Percentiles rank a stretch among this genome's conserved stretches.
These are phyloP conservation scores for Nothocercus julius DNA, from an alignment of 2,113 vertebrate species.

Conservation along the genomic window DNA sequence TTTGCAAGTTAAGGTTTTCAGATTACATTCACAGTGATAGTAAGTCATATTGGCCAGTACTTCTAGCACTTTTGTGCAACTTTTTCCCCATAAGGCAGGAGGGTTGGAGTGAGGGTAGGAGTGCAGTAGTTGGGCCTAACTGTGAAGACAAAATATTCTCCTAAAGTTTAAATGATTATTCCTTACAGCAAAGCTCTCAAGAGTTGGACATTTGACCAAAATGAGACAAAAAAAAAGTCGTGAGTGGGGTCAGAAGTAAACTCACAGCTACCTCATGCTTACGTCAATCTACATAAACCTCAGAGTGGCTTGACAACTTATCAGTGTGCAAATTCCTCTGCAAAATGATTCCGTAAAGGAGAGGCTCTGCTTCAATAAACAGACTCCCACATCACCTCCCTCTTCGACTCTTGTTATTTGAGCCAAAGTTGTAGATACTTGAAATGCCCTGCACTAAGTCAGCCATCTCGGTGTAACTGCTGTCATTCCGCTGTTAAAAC, in stretches of 20 bases:
- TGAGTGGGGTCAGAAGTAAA: background rate
- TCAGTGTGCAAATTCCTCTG: background rate
- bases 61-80: background rate
- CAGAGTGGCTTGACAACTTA: background rate
- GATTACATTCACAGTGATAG: background rate
- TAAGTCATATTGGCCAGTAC: background rate
- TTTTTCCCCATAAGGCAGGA: background rate
- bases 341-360: background rate
- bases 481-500: background rate
- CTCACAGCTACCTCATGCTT: background rate
- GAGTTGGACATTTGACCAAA: background rate
- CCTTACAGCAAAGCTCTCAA: background rate
- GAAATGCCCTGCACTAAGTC: background rate
- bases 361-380: slow-evolving; percentile 2
- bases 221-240: background rate
- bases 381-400: background rate
- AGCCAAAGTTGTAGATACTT: background rate
- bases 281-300: background rate
- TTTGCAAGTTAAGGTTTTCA: background rate
- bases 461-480: background rate
- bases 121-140: background rate
- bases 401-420: background rate
- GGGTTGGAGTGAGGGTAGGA: no score
- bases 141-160: background rate
- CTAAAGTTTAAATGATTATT: background rate